These are phyloP conservation scores for Montipora capricornis DNA, from an alignment of 64 coral and sea anemone genomes.

Conservation along the genomic window DNA sequence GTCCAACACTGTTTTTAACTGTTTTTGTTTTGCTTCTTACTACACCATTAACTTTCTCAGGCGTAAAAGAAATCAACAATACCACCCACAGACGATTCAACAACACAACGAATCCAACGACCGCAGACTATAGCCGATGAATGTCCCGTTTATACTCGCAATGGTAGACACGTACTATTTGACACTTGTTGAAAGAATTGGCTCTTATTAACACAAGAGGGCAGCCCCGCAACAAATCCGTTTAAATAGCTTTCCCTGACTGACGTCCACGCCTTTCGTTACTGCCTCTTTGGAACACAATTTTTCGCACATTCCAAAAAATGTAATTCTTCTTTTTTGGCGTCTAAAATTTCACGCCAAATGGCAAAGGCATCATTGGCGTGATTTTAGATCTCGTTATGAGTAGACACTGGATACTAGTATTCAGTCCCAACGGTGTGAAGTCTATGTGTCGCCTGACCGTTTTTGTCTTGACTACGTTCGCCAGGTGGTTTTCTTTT, in stretches of 20 bases:
- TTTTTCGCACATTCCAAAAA: too few species aligned
- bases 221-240: too few species aligned
- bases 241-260: too few species aligned
- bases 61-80: background rate
- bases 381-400: background rate
- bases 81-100: background rate
- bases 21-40: background rate
- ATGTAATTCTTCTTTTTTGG: too few species aligned
- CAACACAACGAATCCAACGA: background rate
- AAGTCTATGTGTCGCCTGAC: background rate
- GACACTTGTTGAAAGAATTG: too few species aligned
- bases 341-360: background rate
- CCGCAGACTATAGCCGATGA: background rate
- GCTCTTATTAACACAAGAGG: too few species aligned
- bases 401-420: background rate
- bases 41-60: background rate
- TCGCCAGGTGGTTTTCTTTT: too few species aligned
- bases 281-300: too few species aligned
- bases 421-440: background rate
- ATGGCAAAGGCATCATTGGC: background rate
- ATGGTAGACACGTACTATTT: too few species aligned
- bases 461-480: background rate
- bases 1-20: background rate
- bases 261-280: too few species aligned
- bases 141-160: too few species aligned